A percentile compares a stretch with the other conserved stretches of the same genome.
Evolutionary conservation across 2,888 invertebrate genomes (phyloP).

Genomic region (Nemurella pictetii): DNA sequence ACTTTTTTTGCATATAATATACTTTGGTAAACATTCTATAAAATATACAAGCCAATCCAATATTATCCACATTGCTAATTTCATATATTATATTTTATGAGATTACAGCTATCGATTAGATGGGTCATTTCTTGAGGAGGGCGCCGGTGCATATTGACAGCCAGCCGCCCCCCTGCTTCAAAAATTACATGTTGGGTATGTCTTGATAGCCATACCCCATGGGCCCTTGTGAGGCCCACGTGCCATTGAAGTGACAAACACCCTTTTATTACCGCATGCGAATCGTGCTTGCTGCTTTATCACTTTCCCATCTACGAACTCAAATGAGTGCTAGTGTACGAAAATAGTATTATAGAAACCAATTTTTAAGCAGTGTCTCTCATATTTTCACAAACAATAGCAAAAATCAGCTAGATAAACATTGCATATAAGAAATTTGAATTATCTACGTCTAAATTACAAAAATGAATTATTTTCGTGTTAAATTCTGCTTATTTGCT

Average conservation of each 20-base stretch:
- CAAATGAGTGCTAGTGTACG: neutral
- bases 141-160: conserved; percentile 71
- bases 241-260: conserved; percentile 74
- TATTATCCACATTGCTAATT: no score
- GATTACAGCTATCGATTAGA: no score
- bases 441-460: neutral
- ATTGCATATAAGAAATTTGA: neutral
- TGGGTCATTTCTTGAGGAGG: no score
- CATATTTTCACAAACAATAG: neutral
- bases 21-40: no score
- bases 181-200: conserved; percentile 85
- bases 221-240: conserved; percentile 56
- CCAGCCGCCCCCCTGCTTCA: conserved; percentile 69
- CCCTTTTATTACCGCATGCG: conserved; percentile 58
- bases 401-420: neutral
- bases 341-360: neutral
- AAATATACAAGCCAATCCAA: no score
- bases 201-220: conserved; percentile 85
- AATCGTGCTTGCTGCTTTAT: neutral
- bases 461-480: neutral
- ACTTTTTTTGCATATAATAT: no score
- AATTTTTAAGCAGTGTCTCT: neutral
- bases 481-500: neutral
- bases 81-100: no score
- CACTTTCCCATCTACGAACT: neutral